A percentile compares a stretch with the other conserved stretches of the same genome.
These are phyloP conservation scores for Beroe forskalii DNA, from an alignment of 37 sponge, comb jelly and placozoan species.

Conservation along the genomic window DNA sequence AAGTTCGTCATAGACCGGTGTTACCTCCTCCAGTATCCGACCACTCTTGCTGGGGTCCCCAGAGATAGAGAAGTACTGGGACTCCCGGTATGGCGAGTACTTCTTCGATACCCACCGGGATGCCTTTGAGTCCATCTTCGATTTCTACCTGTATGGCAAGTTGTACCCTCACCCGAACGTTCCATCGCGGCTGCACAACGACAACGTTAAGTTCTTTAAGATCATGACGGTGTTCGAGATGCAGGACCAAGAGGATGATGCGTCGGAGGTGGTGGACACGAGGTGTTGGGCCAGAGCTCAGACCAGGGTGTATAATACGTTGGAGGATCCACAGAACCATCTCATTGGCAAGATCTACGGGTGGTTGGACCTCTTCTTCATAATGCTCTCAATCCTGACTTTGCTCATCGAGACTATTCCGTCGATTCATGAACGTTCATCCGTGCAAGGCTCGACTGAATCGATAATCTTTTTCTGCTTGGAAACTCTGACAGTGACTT, in stretches of 20 bases:
- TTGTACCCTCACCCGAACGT: constrained; percentile 4
- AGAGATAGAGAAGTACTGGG: constrained; percentile 12
- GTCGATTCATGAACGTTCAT: neutral
- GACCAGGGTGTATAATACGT: neutral
- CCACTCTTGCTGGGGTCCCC: neutral
- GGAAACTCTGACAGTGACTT: neutral
- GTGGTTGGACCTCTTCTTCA: constrained; percentile 4
- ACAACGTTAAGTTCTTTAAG: constrained; percentile 24
- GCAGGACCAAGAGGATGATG: neutral
- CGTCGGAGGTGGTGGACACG: neutral
- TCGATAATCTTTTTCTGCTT: neutral
- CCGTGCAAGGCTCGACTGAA: neutral
- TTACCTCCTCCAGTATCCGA: neutral
- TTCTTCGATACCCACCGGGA: constrained; percentile 24
- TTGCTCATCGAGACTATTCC: constrained; percentile 20
- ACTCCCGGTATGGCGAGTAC: neutral
- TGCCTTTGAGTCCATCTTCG: neutral
- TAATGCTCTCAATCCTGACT: neutral
- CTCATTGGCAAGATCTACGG: neutral
- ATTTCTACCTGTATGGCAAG: constrained; percentile 33
- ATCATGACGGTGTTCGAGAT: constrained; percentile 5
- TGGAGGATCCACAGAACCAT: neutral
- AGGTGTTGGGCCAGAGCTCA: neutral
- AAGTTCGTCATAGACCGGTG: neutral
- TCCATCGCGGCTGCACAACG: neutral